Base-by-base conservation (phyloP, 2,888 invertebrate species). In the Pterobdella sp. region DNA sequence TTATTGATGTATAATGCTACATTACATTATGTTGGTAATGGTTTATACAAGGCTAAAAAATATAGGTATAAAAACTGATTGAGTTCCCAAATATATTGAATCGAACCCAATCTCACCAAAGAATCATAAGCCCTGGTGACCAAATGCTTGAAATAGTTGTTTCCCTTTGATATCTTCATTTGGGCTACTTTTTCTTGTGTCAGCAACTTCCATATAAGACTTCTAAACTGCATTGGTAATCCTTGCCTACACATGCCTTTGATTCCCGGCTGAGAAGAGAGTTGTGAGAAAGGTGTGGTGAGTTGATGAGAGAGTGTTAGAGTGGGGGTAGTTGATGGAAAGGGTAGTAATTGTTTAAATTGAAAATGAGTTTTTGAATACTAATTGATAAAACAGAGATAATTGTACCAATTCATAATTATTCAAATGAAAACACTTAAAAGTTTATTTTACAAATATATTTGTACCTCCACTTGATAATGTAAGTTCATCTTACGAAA, bases 241-340 rank as follows among this genome's bases (percentile, higher is more conserved):
- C 86, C 86, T n/a, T 79, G 80, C 1, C 86, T 81, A 70, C 85
- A 83, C 72, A 86, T 79, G 37, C 72, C 65, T 76, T 86, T 84
- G 71, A 84, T 79, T 76, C 85, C 85, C 71, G 83, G 83, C 81
- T 82, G 76, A 77, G n/a, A n/a, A n/a, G n/a, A n/a, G n/a, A n/a
- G n/a, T n/a, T n/a, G n/a, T n/a, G n/a, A n/a, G n/a, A n/a, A n/a
- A n/a, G n/a, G n/a, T n/a, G n/a, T n/a, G n/a, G n/a, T n/a, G n/a
- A n/a, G n/a, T n/a, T n/a, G n/a, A n/a, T n/a, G n/a, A n/a, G n/a
- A n/a, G n/a, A n/a, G n/a, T n/a, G n/a, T n/a, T n/a, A n/a, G n/a
- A n/a, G n/a, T n/a, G n/a, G n/a, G n/a, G n/a, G n/a, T n/a, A n/a
- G n/a, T n/a, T 4, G 60, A 56, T 22, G n/a, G 60, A 26, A 4